phyloP scores from a whole-genome alignment of 2,113 vertebrate species.

The Isurus oxyrinchus region DNA sequence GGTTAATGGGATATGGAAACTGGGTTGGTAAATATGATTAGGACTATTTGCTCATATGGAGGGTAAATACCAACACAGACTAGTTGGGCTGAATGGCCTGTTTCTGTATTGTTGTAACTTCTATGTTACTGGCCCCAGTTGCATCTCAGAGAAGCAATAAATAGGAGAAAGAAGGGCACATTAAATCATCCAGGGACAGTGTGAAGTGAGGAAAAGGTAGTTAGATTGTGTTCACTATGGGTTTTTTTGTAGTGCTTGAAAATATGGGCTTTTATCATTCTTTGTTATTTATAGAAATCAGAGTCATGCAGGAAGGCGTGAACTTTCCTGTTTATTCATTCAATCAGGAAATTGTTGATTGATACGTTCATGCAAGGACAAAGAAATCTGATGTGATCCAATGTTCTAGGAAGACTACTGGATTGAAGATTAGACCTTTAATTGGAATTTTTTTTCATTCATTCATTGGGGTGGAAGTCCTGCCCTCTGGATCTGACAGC shows the following conservation, averaged over 20 bases:
- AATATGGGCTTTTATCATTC: background rate
- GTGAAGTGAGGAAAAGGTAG: background rate
- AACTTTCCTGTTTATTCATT: background rate
- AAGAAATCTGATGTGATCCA: background rate
- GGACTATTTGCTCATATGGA: background rate
- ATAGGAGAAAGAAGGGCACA: background rate
- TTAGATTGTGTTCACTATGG: background rate
- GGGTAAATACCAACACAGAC: background rate
- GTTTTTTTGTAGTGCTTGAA: background rate
- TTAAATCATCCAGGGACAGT: background rate
- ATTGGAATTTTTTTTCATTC: background rate
- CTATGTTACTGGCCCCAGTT: background rate
- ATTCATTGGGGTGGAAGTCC: too few species aligned
- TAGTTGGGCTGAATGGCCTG: too few species aligned
- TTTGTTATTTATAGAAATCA: background rate
- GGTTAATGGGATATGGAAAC: too few species aligned
- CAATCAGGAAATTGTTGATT: background rate
- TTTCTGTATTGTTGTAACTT: background rate
- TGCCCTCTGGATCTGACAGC: too few species aligned
- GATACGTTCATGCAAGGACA: background rate
- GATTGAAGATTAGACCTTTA: background rate
- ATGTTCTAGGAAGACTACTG: background rate
- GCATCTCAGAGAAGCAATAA: background rate
- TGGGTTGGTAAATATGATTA: background rate
- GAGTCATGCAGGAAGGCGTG: background rate